Evolutionary conservation across 2,797 vertebrate species (phyloP).

Genomic region (Rachycentron canadum): DNA sequence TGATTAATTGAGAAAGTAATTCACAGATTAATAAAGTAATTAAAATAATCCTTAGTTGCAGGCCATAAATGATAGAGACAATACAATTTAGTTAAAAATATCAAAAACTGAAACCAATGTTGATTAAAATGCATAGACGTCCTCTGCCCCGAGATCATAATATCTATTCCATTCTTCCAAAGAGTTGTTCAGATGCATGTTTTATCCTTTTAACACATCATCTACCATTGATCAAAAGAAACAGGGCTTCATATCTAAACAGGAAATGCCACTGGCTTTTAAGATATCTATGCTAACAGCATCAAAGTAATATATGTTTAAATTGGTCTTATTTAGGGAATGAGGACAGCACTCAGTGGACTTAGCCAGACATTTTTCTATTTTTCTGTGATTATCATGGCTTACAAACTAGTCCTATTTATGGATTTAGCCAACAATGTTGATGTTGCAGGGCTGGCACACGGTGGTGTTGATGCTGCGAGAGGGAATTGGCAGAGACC

Average conservation of each 20-base stretch:
- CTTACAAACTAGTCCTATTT: conserved; percentile 58
- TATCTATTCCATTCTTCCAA: neutral
- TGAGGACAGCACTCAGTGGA: conserved; percentile 35
- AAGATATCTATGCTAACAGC: conserved; percentile 16
- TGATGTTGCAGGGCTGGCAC: conserved; percentile 52
- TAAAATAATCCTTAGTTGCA: neutral
- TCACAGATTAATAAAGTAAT: neutral
- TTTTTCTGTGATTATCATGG: conserved; percentile 57
- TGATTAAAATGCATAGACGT: neutral
- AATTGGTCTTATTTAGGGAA: conserved; percentile 48
- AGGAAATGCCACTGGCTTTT: conserved; percentile 19
- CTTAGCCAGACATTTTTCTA: conserved; percentile 37
- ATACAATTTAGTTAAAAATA: neutral
- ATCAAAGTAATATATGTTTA: conserved; percentile 47
- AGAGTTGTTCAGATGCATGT: neutral
- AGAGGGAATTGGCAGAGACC: conserved; percentile 56
- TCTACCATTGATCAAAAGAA: conserved; percentile 11
- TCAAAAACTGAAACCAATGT: neutral
- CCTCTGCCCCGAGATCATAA: neutral
- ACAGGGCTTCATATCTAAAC: conserved; percentile 8
- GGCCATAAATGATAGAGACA: no score
- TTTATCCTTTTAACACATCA: neutral
- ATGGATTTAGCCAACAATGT: conserved; percentile 53
- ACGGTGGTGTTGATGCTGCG: conserved; percentile 35
- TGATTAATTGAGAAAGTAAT: neutral